Base-by-base conservation (phyloP, 64 coral and sea anemone genomes). In the Porites australiensis region DNA sequence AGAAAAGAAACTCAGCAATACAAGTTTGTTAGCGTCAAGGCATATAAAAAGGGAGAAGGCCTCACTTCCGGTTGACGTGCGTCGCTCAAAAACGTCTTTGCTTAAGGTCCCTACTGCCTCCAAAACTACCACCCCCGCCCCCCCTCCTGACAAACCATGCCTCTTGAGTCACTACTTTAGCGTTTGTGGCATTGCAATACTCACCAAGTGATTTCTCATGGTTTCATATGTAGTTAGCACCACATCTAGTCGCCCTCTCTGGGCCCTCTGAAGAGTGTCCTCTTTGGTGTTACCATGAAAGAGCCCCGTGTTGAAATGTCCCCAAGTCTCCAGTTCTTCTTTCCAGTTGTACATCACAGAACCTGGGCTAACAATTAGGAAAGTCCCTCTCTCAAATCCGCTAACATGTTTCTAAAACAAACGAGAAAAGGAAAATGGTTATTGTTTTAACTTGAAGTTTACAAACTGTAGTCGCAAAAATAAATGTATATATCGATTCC, bases 321-420 rank as follows among this genome's bases (percentile, higher is more conserved):
- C 94, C 94, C 94, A 96, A 0, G 89, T 96, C 49, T 88, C 84
- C 13, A 96, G 86, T 65, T 96, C 94, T 7, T 96, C 94, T 21
- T 55, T 81, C 94, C 94, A 96, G 77, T 96, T 96, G 83, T 88
- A 96, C 67, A 96, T 67, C 13, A 96, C 90, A 70, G 89, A 92
- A 13, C 90, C 68, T 63, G 94, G 94, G 16, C 77, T 88, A 9
- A 96, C 94, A 52, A 96, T 82, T 22, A 96, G 85, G 58, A 96
- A 96, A 16, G 64, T 44, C 2, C 85, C 84, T 82, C 68, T 69
- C 18, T 69, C 64, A 0, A 63, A 20, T 44, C 51, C 9, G 43
- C 14, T 68, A 3, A 22, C 72, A 3, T 70, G 60, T 48, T 14
- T 27, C 37, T 58, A 70, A 50, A 4, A 62, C 8, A 4, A 51